Base-by-base conservation (phyloP, 2,888 invertebrate genomes). In the Orchesella flavescens region DNA sequence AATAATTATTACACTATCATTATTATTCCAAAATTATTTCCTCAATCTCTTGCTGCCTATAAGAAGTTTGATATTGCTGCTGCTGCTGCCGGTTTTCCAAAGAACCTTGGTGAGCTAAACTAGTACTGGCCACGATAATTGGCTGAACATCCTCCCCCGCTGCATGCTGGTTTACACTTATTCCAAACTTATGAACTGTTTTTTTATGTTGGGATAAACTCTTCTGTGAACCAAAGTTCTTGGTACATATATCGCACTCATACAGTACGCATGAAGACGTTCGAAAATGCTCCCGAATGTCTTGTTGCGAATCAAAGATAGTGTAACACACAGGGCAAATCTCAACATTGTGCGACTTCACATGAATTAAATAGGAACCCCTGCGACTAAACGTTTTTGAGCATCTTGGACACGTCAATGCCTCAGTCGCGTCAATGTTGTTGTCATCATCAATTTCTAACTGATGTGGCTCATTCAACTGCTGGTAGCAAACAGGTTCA, bases 11-110 rank as follows among this genome's bases (percentile, higher is more conserved):
- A n/a, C n/a, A n/a, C n/a, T n/a, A 34, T 34, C 2, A 34, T 2
- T 13, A 61, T 72, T 77, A 83, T 34, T 83, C 76, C 15, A 83
- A 43, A 13, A 44, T 43, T 21, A 83, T 83, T 77, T 83, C 83
- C 72, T 83, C 83, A 21, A 81, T 69, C 43, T 75, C 81, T 9
- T 46, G 21, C 12, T 66, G 34, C 34, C 7, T 2, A 34, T 34
- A 7, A 34, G 34, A 34, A 34, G 2, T 34, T 34, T 7, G 34
- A 7, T 7, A 49, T 49, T 49, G 49, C 2, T 49, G 49, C 12
- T 49, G 12, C n/a, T n/a, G n/a, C n/a, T 49, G 49, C 44, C n/a
- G n/a, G 49, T 49, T 49, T 49, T 3, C 10, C 49, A 49, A 7
- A 15, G 1, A 49, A 3, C 2, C 17, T 21, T 1, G 53, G 10